Conservation (phyloP, 2,797 vertebrate genomes). For the Zenarchopterus dispar region DNA sequence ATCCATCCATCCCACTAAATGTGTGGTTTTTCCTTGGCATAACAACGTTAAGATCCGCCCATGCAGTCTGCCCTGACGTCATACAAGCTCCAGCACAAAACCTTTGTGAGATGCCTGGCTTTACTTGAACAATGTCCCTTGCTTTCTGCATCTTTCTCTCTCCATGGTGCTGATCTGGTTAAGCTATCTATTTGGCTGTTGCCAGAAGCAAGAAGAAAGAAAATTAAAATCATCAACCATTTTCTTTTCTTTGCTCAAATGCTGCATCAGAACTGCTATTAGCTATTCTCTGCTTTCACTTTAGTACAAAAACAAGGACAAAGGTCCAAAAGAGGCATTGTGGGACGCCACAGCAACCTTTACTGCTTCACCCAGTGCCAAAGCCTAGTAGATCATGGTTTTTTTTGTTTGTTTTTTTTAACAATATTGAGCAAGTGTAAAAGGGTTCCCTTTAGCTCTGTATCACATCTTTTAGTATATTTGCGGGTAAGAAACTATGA, state of each 20-base stretch:
- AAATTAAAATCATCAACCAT: too few species aligned
- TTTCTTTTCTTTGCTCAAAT: too few species aligned
- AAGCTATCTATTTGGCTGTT: slow-evolving; percentile 33
- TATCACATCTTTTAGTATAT: slow-evolving; percentile 17
- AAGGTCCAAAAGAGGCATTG: slow-evolving; percentile 33
- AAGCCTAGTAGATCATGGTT: slow-evolving; percentile 64
- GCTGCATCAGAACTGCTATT: slow-evolving; percentile 6
- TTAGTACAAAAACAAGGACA: slow-evolving; percentile 23
- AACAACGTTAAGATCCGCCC: slow-evolving; percentile 17
- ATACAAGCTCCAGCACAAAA: slow-evolving; percentile 48
- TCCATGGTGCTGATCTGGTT: slow-evolving; percentile 71
- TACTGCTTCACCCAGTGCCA: slow-evolving; percentile 71
- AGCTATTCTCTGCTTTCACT: slow-evolving; percentile 10
- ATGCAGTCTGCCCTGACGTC: slow-evolving; percentile 6
- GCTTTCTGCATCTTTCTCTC: slow-evolving; percentile 40
- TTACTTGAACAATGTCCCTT: slow-evolving; percentile 62
- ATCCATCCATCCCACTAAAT: slow-evolving; percentile 15
- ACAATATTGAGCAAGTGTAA: slow-evolving; percentile 10
- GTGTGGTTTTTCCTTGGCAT: slow-evolving; percentile 32
- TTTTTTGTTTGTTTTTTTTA: too few species aligned
- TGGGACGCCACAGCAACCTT: slow-evolving; percentile 54
- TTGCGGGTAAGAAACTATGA: slow-evolving; percentile 3
- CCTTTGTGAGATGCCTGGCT: slow-evolving; percentile 46
- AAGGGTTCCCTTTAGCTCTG: slow-evolving; percentile 1
- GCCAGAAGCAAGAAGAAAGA: too few species aligned